Conservation (phyloP, 2,797 vertebrate genomes). For the Sardinella longiceps region DNA sequence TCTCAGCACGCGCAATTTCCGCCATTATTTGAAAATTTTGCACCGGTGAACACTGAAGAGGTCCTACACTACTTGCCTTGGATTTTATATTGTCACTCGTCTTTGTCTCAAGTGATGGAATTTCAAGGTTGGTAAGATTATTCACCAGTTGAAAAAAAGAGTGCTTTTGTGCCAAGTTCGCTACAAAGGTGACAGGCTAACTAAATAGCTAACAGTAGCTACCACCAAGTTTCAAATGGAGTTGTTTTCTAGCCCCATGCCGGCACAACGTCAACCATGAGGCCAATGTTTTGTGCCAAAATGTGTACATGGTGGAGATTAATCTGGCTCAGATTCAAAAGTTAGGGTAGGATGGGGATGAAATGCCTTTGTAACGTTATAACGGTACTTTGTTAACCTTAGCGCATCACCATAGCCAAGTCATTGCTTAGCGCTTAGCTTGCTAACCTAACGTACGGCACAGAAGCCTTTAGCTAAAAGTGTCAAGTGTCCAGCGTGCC, state of each 20-base stretch:
- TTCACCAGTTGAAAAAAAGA: neutral
- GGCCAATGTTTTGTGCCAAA: neutral
- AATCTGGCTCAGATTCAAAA: neutral
- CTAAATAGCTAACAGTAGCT: neutral
- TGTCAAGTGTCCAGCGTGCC: neutral
- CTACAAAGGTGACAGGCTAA: neutral
- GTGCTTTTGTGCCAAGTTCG: neutral
- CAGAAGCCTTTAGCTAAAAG: neutral
- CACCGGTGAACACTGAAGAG: neutral
- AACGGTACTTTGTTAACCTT: neutral
- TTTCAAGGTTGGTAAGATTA: constrained; percentile 39
- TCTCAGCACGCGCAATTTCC: constrained; percentile 35
- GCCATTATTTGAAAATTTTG: constrained; percentile 48
- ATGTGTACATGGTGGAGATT: neutral
- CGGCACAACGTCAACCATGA: neutral
- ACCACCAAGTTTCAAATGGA: constrained; percentile 1
- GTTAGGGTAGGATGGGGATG: neutral
- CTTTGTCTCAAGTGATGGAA: constrained; percentile 35
- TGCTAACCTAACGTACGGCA: neutral
- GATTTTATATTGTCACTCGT: neutral
- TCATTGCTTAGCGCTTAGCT: neutral
- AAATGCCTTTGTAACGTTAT: neutral
- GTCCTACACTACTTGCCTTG: neutral
- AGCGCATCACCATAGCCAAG: neutral
- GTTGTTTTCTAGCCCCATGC: neutral